phyloP scores from a whole-genome alignment of 2,888 invertebrate genomes.

The Drosophila quasianomalipes region DNA sequence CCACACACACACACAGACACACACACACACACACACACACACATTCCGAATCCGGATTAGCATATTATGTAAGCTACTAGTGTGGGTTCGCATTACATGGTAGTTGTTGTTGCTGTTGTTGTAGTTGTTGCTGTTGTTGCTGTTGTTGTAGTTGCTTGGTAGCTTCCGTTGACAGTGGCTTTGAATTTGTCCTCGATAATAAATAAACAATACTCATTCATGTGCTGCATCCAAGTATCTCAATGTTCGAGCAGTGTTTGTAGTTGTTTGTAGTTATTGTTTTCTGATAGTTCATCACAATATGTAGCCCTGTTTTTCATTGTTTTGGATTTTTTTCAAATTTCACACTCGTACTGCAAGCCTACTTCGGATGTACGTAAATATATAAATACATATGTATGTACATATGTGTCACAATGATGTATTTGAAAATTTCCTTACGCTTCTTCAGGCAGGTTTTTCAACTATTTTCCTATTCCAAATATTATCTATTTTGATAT shows the following conservation, averaged over 20 bases:
- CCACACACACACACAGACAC: background rate
- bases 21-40: background rate
- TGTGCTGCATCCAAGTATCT: slow-evolving; percentile 1
- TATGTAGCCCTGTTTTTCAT: background rate
- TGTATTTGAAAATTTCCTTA: background rate
- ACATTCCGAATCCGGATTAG: slow-evolving; percentile 25
- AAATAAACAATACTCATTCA: background rate
- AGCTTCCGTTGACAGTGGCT: slow-evolving; percentile 23
- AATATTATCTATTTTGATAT: background rate
- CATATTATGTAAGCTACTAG: slow-evolving; percentile 64
- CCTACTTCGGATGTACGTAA: background rate
- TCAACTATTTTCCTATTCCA: background rate
- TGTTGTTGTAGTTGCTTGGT: background rate
- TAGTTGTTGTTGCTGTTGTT: background rate
- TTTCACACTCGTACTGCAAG: background rate
- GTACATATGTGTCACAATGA: background rate
- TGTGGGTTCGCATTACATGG: slow-evolving; percentile 24
- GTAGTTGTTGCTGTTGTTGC: background rate
- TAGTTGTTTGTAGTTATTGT: background rate
- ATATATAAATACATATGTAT: background rate
- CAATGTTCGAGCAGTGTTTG: background rate
- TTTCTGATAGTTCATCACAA: background rate
- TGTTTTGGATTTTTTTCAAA: background rate
- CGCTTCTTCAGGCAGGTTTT: background rate
- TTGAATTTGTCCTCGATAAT: slow-evolving; percentile 30